Evolutionary conservation across 1,140 invertebrate species (phyloP), one percentile per base, ranked within the genome.

Genomic region (Steinernema khuongi): DNA sequence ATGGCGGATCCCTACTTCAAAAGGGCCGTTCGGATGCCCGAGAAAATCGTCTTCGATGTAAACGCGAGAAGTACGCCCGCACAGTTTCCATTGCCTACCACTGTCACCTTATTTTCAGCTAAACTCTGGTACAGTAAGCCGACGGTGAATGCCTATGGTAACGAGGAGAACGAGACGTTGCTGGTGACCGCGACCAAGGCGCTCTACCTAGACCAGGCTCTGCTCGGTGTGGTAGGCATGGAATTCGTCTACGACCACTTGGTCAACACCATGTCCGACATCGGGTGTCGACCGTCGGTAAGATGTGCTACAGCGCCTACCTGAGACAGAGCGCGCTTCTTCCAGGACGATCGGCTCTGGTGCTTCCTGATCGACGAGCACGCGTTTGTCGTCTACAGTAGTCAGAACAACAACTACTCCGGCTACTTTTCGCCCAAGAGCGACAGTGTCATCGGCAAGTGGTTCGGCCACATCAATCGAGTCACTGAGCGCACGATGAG

Each of bases 401-500:
- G 83, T 71, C 80, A 77, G 33, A 68, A 71, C 31, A 78, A 79
- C 30, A 71, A 67, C 30, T 84, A 85, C 71, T 72, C 81, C 26
- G 80, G 72, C 43, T 72, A 71, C 30, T 74, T 74, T 28, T 1
- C 43, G 26, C 30, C 67, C 70, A 71, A 72, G 72, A 36, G 73
- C 43, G 41, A 79, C 7, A 26, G 70, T 33, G 73, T 79, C 71
- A 68, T 84, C 19, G 82, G 83, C 17, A 67, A 76, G 32, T 84
- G 81, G 31, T 84, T 84, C 70, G 83, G 83, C 19, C 75, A 83
- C 30, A 18, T 84, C 4, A 85, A 85, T 74, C 74, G 83, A 29
- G 75, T 84, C 18, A 70, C 83, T 19, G 82, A 84, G 71, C 79
- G 81, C 75, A 85, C 83, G 28, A 84, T 84, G 83, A 79, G 81